A percentile compares a stretch with the other conserved stretches of the same genome.
Evolutionary conservation across 1,140 invertebrate species (phyloP).

Genomic region (Drosophila azteca): DNA sequence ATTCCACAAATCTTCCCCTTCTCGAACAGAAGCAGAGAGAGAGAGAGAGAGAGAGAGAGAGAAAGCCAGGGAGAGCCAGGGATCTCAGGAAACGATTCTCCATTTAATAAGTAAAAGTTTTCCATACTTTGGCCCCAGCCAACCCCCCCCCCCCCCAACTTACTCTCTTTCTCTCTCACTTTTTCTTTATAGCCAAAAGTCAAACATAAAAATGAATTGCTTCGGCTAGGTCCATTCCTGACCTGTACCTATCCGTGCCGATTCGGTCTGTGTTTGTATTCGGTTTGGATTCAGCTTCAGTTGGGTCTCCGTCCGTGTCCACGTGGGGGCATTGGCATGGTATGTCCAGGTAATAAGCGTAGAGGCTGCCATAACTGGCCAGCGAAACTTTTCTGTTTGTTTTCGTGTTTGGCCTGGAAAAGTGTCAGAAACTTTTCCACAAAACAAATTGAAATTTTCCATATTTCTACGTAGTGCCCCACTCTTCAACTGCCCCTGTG

Average conservation of each 20-base stretch:
- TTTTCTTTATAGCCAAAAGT: slow-evolving; percentile 17
- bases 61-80: too few relatives aligned
- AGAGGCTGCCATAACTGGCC: slow-evolving; percentile 37
- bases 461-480: slow-evolving; percentile 43
- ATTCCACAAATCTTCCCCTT: slow-evolving; percentile 18
- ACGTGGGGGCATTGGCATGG: too few relatives aligned
- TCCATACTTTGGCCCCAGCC: slow-evolving; percentile 20
- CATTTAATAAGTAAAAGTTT: slow-evolving; percentile 49
- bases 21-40: too few relatives aligned
- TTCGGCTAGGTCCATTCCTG: too few relatives aligned
- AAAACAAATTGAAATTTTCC: slow-evolving; percentile 69
- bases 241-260: not conserved
- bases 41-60: too few relatives aligned
- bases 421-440: slow-evolving; percentile 58
- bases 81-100: not conserved
- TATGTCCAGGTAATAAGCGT: slow-evolving; percentile 15
- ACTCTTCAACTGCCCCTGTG: not conserved
- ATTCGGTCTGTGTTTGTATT: not conserved
- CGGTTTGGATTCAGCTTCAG: not conserved
- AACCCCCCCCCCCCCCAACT: too few relatives aligned
- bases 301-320: too few relatives aligned
- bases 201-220: slow-evolving; percentile 35
- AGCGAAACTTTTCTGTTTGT: slow-evolving; percentile 51
- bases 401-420: slow-evolving; percentile 55
- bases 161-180: too few relatives aligned